phyloP scores from a whole-genome alignment of 2,113 vertebrate genomes.

The Diphyllodes magnificus region DNA sequence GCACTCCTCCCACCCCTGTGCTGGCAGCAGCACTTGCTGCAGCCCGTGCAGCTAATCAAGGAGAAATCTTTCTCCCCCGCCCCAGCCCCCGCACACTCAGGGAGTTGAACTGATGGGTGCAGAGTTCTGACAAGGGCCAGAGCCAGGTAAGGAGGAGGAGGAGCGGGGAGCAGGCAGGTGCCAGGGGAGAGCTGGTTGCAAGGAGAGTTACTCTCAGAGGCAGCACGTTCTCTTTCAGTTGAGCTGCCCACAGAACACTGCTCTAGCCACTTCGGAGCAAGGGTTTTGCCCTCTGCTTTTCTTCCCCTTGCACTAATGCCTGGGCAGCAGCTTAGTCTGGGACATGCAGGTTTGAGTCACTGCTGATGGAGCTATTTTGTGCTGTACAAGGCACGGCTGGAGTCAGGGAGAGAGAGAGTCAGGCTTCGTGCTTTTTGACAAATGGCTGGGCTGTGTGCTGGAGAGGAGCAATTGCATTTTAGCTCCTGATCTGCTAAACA shows the following conservation, averaged over 20 bases:
- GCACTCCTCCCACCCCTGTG: background rate
- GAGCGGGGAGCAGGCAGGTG: background rate
- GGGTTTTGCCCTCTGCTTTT: background rate
- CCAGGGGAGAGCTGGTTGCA: background rate
- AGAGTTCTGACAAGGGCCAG: background rate
- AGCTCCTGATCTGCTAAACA: background rate
- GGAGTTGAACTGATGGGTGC: background rate
- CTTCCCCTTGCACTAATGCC: background rate
- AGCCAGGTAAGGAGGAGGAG: conserved; percentile 22
- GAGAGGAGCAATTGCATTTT: background rate
- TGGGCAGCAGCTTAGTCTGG: background rate
- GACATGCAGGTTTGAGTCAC: fast-evolving
- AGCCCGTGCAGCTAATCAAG: background rate
- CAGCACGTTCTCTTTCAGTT: background rate
- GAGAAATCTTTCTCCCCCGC: background rate
- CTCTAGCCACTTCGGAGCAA: background rate
- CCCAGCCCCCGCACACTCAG: background rate
- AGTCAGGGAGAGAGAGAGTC: background rate
- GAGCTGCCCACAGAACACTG: background rate
- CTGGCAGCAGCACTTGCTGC: background rate
- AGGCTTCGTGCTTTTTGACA: background rate
- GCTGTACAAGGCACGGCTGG: background rate
- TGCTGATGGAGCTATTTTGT: background rate
- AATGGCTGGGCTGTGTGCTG: background rate
- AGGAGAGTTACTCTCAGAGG: background rate